Base-by-base conservation (phyloP, 2,113 vertebrate species). In the Thomomys bottae region DNA sequence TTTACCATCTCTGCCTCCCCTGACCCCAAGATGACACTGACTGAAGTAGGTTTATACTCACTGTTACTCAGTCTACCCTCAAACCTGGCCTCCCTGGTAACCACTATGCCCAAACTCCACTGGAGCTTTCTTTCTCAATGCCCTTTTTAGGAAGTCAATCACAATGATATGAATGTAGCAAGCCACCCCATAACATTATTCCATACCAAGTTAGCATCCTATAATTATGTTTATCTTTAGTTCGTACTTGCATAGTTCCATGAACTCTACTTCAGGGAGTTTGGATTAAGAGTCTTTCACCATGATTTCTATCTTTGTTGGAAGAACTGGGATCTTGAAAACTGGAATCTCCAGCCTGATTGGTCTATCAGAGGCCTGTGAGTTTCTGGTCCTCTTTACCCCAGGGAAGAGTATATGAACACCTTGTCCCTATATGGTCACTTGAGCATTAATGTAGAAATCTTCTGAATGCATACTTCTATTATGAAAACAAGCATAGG, bases 271-370 rank as follows among this genome's bases (percentile, higher is more conserved):
- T 11, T 67, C 8, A 78, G 15, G 11, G 86, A 80, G 14, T 68
- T 90, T 93, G 45, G 24, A 78, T 73, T 72, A 72, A 45, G 40
- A 67, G 23, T 89, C 54, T 76, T 77, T 61, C n/a, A 21, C 3
- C 94, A 4, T 80, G 28, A 80, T 93, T 94, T 80, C 63, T 91
- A 20, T 20, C 32, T 38, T 88, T 93, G 45, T 84, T 78, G 90
- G 49, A 90, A 93, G 28, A 54, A 34, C 64, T 73, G 21, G 12
- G 7, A 59, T 73, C 78, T 85, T 77, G 59, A 61, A 61, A 61
- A 61, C 20, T 61, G 5, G 83, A 11, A 67, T 76, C 38, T 18
- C 6, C 23, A n/a, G 8, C n/a, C 61, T 71, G 11, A 10, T 42
- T 78, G 70, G 23, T 40, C 54, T 36, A 38, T 73, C 66, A 83